Base-by-base conservation (phyloP, 1,140 invertebrate species). In the Drosophila rufa region DNA sequence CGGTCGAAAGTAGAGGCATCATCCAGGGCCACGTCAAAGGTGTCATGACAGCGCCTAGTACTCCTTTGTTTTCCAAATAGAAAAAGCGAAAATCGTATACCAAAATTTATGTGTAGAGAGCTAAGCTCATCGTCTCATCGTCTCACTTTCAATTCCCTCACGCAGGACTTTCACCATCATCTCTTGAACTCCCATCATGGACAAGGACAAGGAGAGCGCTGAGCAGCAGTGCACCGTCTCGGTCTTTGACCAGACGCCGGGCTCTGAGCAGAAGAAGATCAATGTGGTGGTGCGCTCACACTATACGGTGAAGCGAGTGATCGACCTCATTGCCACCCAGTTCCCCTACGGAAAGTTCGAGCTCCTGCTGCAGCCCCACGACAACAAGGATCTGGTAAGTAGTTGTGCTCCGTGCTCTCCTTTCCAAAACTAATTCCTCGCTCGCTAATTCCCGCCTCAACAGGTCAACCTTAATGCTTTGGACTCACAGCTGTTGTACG, bases 331-430 rank as follows among this genome's bases (percentile, higher is more conserved):
- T 60, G 93, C 92, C 45, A 93, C 93, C 45, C 92, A 93, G 55
- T 95, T 94, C 81, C 85, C 93, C 9, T 95, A 95, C 79, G 92
- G 93, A n/a, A 91, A 92, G 11, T 94, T 94, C 51, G 93, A 94
- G 58, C 94, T 95, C 65, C 90, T 92, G n/a, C 57, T 93, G 30
- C 92, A 93, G 58, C 92, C 92, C 0, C 67, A 82, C 30, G 76
- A 71, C 0, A 81, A 89, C 33, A 91, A 90, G 61, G 66, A 86
- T 66, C 45, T 91, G 80, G 91, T 92, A 30, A 74, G 80, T 56
- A n/a, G 22, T 40, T 40, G 0, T 0, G 25, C 46, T 30, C 14
- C 11, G 4, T 25, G 45, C 1, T 27, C 25, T 59, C 9, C 19
- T 6, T n/a, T 8, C 2, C 14, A 1, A 15, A 38, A 19, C 33